These are phyloP conservation scores for Chaetodon trifascialis DNA, from an alignment of 2,113 vertebrate species.

Conservation along the genomic window DNA sequence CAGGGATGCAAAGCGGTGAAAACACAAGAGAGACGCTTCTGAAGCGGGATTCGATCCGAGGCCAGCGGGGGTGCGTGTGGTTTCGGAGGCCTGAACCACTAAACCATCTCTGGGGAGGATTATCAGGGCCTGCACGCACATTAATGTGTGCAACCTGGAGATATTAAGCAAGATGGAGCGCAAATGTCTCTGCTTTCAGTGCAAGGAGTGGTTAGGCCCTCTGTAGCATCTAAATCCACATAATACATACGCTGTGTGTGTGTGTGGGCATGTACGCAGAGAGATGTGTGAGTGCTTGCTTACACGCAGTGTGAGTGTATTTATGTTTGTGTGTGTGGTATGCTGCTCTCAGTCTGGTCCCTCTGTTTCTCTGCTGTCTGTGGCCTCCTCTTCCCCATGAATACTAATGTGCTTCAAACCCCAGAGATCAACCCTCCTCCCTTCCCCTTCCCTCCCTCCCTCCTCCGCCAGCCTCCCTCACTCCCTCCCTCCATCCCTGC, in stretches of 20 bases:
- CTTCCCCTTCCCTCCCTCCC: slow-evolving; percentile 30
- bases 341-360: slow-evolving; percentile 79
- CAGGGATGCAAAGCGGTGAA: slow-evolving; percentile 36
- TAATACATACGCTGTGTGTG: slow-evolving; percentile 32
- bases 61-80: slow-evolving; percentile 56
- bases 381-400: slow-evolving; percentile 85
- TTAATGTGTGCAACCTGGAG: slow-evolving; percentile 53
- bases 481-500: slow-evolving; percentile 63
- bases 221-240: slow-evolving; percentile 51
- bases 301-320: neutral
- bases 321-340: slow-evolving; percentile 60
- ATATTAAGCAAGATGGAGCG: slow-evolving; percentile 43
- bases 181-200: slow-evolving; percentile 19
- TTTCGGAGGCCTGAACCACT: slow-evolving; percentile 63
- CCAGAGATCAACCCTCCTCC: slow-evolving; percentile 83
- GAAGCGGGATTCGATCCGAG: slow-evolving; percentile 68
- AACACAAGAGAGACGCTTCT: slow-evolving; percentile 60
- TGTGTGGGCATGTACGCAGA: slow-evolving; percentile 24
- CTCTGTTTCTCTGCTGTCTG: slow-evolving; percentile 84
- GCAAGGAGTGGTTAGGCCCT: slow-evolving; percentile 35
- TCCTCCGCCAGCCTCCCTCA: slow-evolving; percentile 43
- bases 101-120: slow-evolving; percentile 64
- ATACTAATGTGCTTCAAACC: slow-evolving; percentile 86
- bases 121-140: slow-evolving; percentile 22
- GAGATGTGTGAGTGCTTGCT: slow-evolving; percentile 25